A percentile compares a stretch with the other conserved stretches of the same genome.
phyloP scores from a whole-genome alignment of 2,113 vertebrate species.

The Pseudonaja textilis region DNA sequence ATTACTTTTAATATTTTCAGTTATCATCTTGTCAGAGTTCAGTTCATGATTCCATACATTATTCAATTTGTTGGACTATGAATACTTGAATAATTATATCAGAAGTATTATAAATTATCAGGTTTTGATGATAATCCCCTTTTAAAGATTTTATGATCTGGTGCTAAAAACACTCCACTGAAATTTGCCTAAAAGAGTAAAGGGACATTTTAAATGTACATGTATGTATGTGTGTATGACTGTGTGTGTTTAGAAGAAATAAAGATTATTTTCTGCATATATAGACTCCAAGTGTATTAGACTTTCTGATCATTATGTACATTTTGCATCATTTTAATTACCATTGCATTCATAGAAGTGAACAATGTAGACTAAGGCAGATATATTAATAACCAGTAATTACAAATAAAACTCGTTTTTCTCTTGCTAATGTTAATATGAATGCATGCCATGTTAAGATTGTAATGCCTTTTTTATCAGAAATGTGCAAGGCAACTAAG shows the following conservation, averaged over 20 bases:
- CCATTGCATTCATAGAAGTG: conserved; percentile 38
- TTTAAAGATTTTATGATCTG: conserved; percentile 69
- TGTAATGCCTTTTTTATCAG: conserved; percentile 26
- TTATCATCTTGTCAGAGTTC: conserved; percentile 69
- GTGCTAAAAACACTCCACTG: conserved; percentile 69
- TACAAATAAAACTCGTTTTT: conserved; percentile 25
- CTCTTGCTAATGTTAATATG: conserved; percentile 13
- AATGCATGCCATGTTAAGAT: neutral
- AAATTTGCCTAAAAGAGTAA: conserved; percentile 63
- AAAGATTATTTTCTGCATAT: conserved; percentile 51
- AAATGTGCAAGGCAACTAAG: neutral
- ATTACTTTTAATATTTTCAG: conserved; percentile 59
- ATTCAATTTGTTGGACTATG: conserved; percentile 79
- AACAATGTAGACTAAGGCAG: conserved; percentile 4
- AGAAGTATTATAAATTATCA: conserved; percentile 77
- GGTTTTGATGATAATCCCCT: conserved; percentile 65
- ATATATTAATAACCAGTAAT: conserved; percentile 36
- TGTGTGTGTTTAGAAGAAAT: conserved; percentile 20
- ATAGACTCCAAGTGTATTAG: conserved; percentile 50
- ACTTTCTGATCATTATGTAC: conserved; percentile 46
- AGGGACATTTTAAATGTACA: conserved; percentile 31
- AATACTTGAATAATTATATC: conserved; percentile 77
- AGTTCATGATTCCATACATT: conserved; percentile 78
- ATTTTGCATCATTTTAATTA: conserved; percentile 63
- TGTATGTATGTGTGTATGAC: neutral